Percentiles rank a stretch among this genome's conserved stretches.
These are phyloP conservation scores for Charadrius vociferus DNA, from an alignment of 2,113 vertebrate species.

Conservation along the genomic window DNA sequence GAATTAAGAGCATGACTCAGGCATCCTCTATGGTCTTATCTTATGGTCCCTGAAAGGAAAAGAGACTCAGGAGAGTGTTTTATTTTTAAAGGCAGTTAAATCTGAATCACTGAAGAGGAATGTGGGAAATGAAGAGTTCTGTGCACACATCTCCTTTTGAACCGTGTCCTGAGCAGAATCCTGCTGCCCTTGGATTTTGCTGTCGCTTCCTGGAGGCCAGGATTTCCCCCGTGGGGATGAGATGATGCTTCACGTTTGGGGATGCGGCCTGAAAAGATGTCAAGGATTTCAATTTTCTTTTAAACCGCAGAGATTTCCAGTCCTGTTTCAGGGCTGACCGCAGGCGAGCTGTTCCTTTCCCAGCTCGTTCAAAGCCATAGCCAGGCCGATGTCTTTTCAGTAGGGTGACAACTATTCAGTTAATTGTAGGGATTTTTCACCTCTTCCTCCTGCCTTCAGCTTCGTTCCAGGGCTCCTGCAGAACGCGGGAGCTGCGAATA, in stretches of 20 bases:
- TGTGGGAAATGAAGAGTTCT: neutral
- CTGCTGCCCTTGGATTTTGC: neutral
- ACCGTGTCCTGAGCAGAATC: neutral
- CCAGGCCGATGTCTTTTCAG: neutral
- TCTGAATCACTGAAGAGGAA: neutral
- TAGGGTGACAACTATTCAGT: fast-evolving
- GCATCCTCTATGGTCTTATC: neutral
- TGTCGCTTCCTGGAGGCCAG: neutral
- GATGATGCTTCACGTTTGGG: fast-evolving
- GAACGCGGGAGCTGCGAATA: neutral
- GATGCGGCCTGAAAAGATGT: neutral
- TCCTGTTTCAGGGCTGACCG: neutral
- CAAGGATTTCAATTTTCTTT: neutral
- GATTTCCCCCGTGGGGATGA: neutral
- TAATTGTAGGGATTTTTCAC: neutral
- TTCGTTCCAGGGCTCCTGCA: neutral
- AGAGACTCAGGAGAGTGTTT: neutral
- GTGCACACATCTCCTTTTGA: neutral
- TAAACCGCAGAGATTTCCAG: neutral
- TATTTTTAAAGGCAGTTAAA: neutral
- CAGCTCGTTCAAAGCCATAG: neutral
- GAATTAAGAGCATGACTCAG: neutral
- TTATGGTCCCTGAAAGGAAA: constrained; percentile 19
- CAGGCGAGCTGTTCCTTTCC: neutral
- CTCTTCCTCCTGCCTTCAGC: neutral